A percentile compares a stretch with the other conserved stretches of the same genome.
phyloP scores from a whole-genome alignment of 2,113 vertebrate species.

The Neopipo cinnamomea region DNA sequence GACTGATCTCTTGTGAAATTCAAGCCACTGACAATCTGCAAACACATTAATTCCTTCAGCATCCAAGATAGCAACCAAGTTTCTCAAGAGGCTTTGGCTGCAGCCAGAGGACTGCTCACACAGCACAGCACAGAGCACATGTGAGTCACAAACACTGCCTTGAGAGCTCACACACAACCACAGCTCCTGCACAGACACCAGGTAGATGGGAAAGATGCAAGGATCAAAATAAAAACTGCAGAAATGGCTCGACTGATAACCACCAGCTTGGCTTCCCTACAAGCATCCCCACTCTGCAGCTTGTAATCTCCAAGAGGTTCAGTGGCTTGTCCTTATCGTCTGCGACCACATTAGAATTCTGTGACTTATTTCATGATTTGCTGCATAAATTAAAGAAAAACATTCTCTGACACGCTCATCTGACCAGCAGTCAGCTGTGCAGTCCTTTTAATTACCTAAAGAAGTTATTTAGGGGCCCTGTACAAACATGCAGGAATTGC shows the following conservation, averaged over 20 bases:
- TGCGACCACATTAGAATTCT: neutral
- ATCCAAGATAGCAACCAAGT: neutral
- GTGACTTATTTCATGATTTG: neutral
- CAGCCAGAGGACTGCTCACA: neutral
- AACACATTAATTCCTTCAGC: conserved; percentile 1
- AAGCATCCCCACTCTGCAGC: neutral
- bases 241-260: neutral
- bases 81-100: neutral
- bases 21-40: conserved; percentile 19
- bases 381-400: neutral
- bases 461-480: neutral
- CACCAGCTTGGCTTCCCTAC: neutral
- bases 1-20: neutral
- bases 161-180: neutral
- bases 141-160: neutral
- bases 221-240: neutral
- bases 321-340: neutral
- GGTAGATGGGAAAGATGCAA: neutral
- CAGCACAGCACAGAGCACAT: neutral
- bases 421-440: neutral
- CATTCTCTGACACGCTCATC: neutral
- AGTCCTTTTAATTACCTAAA: neutral
- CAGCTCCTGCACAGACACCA: neutral
- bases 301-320: neutral
- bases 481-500: neutral